Evolutionary conservation across 2,888 invertebrate species (phyloP).

Genomic region (Zygogramma bicolorata): DNA sequence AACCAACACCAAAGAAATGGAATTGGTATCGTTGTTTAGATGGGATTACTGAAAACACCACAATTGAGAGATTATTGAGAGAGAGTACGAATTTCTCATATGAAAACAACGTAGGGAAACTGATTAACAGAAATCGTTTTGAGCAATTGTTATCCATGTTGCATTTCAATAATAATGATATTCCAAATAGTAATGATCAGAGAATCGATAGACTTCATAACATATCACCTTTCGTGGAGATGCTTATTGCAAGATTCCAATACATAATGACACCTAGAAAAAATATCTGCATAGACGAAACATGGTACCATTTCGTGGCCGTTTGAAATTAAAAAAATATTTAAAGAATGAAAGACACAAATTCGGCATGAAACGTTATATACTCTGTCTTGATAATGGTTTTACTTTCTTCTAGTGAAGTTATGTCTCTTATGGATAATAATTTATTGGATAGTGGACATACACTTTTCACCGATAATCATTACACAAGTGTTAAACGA

Average conservation of each 20-base stretch:
- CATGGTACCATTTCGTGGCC: neutral
- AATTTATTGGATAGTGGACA: no score
- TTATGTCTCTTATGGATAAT: no score
- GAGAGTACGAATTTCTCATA: neutral
- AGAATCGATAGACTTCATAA: neutral
- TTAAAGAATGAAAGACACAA: neutral
- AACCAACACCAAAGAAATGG: neutral
- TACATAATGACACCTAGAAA: neutral
- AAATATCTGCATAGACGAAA: neutral
- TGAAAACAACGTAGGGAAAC: neutral
- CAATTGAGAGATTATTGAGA: neutral
- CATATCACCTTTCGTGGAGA: neutral
- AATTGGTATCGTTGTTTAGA: neutral
- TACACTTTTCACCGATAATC: no score
- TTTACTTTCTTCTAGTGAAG: no score
- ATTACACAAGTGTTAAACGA: no score
- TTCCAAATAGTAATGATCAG: neutral
- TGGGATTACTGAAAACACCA: neutral
- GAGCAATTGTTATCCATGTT: neutral
- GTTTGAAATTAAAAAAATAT: neutral
- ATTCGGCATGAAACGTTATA: neutral
- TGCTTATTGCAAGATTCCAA: neutral
- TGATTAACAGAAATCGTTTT: neutral
- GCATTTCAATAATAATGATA: neutral
- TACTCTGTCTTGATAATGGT: neutral